Conservation (phyloP, 2,113 vertebrate species). For the Ceyx margarethae region DNA sequence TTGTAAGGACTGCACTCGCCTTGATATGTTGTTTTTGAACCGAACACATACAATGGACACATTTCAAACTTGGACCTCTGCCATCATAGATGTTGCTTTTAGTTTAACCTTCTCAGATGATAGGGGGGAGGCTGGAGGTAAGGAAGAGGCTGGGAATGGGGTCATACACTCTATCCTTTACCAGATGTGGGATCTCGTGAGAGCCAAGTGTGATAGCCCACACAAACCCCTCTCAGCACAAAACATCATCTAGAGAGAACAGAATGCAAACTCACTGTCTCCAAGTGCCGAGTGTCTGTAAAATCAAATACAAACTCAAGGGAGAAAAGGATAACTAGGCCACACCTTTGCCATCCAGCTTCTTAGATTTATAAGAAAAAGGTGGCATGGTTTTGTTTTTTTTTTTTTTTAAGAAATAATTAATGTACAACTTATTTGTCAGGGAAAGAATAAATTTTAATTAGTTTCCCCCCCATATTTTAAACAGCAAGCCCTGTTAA, state of each 20-base stretch:
- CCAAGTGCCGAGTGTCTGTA: background rate
- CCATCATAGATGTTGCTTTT: constrained; percentile 55
- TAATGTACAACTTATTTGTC: background rate
- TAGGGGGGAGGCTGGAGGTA: constrained; percentile 6
- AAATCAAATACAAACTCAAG: constrained; percentile 37
- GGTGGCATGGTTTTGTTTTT: background rate
- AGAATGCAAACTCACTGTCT: background rate
- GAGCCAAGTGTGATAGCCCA: background rate
- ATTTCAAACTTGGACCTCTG: constrained; percentile 37
- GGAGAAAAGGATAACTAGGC: background rate
- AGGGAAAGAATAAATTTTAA: background rate
- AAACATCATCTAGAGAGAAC: background rate
- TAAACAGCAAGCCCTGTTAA: background rate
- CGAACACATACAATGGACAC: constrained; percentile 24
- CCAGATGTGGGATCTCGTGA: constrained; percentile 8
- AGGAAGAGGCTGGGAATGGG: constrained; percentile 31
- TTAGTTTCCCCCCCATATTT: background rate
- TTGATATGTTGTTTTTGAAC: constrained; percentile 67
- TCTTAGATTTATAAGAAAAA: background rate
- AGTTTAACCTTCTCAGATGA: constrained; percentile 60
- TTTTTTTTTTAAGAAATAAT: background rate
- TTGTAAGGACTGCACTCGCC: constrained; percentile 50
- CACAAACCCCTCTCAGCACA: background rate
- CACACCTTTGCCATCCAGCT: background rate
- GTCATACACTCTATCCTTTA: constrained; percentile 14